Conservation (phyloP, 2,888 invertebrate species). For the Ophion ventricosus region DNA sequence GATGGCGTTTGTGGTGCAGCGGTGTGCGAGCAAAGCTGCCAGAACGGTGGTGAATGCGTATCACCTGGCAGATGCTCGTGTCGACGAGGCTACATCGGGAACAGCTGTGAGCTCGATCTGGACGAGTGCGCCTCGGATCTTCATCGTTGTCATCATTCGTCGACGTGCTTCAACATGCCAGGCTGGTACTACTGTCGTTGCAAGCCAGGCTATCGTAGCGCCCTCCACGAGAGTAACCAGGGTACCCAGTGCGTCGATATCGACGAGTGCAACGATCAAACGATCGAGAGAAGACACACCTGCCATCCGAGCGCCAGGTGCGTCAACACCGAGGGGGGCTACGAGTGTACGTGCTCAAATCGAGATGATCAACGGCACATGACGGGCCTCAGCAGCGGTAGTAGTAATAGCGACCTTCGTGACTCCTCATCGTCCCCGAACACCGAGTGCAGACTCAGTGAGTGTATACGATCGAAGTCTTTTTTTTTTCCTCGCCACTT, state of each 20-base stretch:
- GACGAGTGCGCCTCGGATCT: constrained; percentile 91
- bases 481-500: not conserved
- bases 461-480: constrained; percentile 74
- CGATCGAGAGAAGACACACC: constrained; percentile 86
- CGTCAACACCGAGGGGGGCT: constrained; percentile 91
- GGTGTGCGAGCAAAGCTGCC: constrained; percentile 90
- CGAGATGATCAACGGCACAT: constrained; percentile 68
- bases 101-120: constrained; percentile 93
- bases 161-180: constrained; percentile 93
- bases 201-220: constrained; percentile 89
- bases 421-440: constrained; percentile 41
- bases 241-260: constrained; percentile 90
- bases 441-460: constrained; percentile 87
- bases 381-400: constrained; percentile 68
- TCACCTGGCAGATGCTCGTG: constrained; percentile 92
- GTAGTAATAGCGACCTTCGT: not conserved
- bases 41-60: constrained; percentile 93
- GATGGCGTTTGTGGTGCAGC: constrained; percentile 84
- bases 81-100: constrained; percentile 91
- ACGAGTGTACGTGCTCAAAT: constrained; percentile 89
- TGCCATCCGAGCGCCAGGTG: constrained; percentile 92
- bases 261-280: constrained; percentile 91
- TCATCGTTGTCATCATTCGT: constrained; percentile 90
- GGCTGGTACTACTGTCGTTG: constrained; percentile 96
- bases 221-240: constrained; percentile 85